phyloP scores from a whole-genome alignment of 2,113 vertebrate species.

The Lampris incognitus region DNA sequence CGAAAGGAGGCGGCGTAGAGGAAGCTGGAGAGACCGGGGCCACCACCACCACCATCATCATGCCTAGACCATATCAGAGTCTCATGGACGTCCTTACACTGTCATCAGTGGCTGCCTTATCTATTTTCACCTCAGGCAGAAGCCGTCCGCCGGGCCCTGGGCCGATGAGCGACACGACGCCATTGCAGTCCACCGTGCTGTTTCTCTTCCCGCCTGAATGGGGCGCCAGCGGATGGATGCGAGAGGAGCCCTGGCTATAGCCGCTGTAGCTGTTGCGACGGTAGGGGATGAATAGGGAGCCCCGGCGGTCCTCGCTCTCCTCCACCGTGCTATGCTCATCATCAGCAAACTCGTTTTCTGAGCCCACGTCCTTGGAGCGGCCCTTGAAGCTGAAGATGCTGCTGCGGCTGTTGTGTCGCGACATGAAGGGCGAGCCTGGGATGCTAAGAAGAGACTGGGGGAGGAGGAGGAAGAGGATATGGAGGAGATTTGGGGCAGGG shows the following conservation, averaged over 20 bases:
- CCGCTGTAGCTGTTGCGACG: constrained; percentile 96
- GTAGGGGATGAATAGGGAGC: constrained; percentile 96
- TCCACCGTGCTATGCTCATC: constrained; percentile 98
- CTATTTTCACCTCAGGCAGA: constrained; percentile 98
- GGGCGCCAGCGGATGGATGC: constrained; percentile 91
- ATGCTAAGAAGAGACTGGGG: constrained; percentile 95
- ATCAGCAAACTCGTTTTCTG: constrained; percentile 96
- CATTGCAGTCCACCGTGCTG: constrained; percentile 99
- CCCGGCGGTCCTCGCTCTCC: constrained; percentile 94
- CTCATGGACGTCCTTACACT: constrained; percentile 88
- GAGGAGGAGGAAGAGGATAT: constrained; percentile 13
- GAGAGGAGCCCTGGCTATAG: constrained; percentile 94
- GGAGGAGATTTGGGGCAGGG: too few relatives aligned
- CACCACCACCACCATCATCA: constrained; percentile 80
- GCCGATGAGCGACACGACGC: constrained; percentile 96
- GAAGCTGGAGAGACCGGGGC: constrained; percentile 69
- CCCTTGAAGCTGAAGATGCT: constrained; percentile 98
- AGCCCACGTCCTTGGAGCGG: constrained; percentile 91
- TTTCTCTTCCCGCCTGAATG: constrained; percentile 92
- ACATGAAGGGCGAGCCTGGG: constrained; percentile 96
- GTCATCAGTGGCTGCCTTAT: constrained; percentile 91
- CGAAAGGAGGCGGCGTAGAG: constrained; percentile 62
- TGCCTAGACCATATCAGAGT: constrained; percentile 86
- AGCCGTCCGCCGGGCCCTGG: constrained; percentile 92
- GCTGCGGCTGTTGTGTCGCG: constrained; percentile 97